Base-by-base conservation (phyloP, 2,888 invertebrate species). In the Halictus ligatus region DNA sequence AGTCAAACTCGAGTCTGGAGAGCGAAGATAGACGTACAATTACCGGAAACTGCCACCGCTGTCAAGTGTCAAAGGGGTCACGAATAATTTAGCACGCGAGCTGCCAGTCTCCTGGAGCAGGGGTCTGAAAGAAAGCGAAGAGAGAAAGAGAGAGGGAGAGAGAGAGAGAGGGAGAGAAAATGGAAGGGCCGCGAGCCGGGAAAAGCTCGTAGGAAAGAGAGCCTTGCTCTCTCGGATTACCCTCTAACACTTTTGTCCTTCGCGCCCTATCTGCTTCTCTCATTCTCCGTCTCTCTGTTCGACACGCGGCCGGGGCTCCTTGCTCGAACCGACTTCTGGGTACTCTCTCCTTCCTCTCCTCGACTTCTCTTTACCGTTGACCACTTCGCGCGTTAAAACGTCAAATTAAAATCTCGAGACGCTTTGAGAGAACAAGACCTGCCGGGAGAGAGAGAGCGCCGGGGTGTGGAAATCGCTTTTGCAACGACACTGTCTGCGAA, bases 401-500 rank as follows among this genome's bases (percentile, higher is more conserved):
- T 92, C 92, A 90, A 93, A 93, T 93, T 93, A 93, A 93, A 92
- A 92, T 93, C 93, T 93, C 91, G 87, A 93, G 90, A 77, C 87
- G 87, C 86, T 83, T 89, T 80, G 80, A 82, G 87, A 88, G 87
- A 88, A 88, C 87, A 86, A 74, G 71, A 60, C 92, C 7, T 3
- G 64, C 29, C 6, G 8, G 35, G 35, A 29, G 64, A 64, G 64
- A 29, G 64, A 58, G 58, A 15, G 64, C 64, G 64, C 29, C 64
- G 15, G 35, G 64, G 64, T 64, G 64, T 64, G 64, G 64, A 64
- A 64, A 64, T 64, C 64, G 64, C 8, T 64, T 64, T 64, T 64
- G 64, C 64, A 64, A 64, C 64, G 29, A 64, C 64, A 64, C 64
- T 64, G 29, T 8, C 64, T 64, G 29, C 29, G 2, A 64, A 29